Evolutionary conservation across 1,140 invertebrate species (phyloP).

Genomic region (Dysdera silvatica): DNA sequence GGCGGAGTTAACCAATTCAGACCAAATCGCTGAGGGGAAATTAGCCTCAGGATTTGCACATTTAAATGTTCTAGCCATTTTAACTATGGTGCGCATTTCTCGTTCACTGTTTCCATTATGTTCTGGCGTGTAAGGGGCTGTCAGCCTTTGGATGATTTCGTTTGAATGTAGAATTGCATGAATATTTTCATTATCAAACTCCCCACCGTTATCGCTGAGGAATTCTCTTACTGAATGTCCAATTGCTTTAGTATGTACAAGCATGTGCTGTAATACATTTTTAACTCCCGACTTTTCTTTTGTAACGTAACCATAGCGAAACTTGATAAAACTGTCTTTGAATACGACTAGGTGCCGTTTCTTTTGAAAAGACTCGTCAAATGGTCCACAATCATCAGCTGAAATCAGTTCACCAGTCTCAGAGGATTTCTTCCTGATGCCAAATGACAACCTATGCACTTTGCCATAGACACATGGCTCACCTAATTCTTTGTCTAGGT

Average conservation of each 20-base stretch:
- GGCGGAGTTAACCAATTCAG: neutral
- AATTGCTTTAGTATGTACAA: neutral
- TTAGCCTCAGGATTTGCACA: neutral
- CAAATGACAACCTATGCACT: neutral
- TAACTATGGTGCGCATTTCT: slow-evolving; percentile 16
- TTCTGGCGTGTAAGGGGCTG: slow-evolving; percentile 16
- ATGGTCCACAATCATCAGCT: slow-evolving; percentile 11
- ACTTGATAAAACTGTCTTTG: neutral
- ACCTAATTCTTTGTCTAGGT: neutral
- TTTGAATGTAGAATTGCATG: neutral
- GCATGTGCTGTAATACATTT: slow-evolving; percentile 1
- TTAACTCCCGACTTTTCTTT: slow-evolving; percentile 11
- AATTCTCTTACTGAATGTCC: neutral
- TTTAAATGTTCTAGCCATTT: slow-evolving; percentile 1
- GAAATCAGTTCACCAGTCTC: neutral
- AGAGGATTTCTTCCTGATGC: neutral
- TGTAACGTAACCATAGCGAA: neutral
- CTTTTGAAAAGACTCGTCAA: neutral
- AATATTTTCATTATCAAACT: slow-evolving; percentile 5
- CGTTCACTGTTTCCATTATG: slow-evolving; percentile 15
- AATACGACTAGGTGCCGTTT: slow-evolving; percentile 9
- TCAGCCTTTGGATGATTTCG: slow-evolving; percentile 5
- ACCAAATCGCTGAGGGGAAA: neutral
- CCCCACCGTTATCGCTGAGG: slow-evolving; percentile 16
- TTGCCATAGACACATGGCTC: slow-evolving; percentile 2